phyloP scores from a whole-genome alignment of 1,140 invertebrate genomes.

The Riptortus pedestris region DNA sequence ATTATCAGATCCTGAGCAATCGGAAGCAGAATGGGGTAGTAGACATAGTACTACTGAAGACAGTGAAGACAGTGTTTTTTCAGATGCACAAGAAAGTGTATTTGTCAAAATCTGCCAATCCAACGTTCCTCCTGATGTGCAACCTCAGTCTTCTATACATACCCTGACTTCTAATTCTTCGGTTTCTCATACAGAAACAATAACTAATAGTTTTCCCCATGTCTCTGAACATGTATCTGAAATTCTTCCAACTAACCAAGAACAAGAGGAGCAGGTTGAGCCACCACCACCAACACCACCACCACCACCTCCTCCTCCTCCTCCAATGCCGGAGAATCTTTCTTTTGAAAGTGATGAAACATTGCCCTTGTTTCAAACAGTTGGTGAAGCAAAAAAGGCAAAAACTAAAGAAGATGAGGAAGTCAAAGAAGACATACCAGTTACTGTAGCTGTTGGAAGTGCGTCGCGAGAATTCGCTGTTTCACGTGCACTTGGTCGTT shows the following conservation, averaged over 20 bases:
- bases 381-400: conserved; percentile 58
- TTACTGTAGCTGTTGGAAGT: conserved; percentile 46
- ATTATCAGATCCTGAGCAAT: conserved; percentile 64
- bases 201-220: neutral
- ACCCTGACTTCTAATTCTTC: neutral
- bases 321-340: neutral
- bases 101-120: neutral
- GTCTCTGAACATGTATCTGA: neutral
- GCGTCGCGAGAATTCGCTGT: conserved; percentile 73
- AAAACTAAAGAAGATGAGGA: conserved; percentile 40
- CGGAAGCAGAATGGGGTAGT: conserved; percentile 59
- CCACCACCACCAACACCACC: neutral
- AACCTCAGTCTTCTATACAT: neutral
- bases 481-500: conserved; percentile 68
- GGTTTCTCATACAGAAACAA: neutral
- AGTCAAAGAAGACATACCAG: conserved; percentile 36
- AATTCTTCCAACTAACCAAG: neutral
- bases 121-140: neutral
- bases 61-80: conserved; percentile 54
- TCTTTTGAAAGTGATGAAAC: conserved; percentile 35
- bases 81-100: conserved; percentile 41
- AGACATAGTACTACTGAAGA: conserved; percentile 53
- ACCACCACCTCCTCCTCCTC: neutral
- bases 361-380: conserved; percentile 55
- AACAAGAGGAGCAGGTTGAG: neutral